These are phyloP conservation scores for Conus ventricosus DNA, from an alignment of 1,140 invertebrate genomes.

Conservation along the genomic window DNA sequence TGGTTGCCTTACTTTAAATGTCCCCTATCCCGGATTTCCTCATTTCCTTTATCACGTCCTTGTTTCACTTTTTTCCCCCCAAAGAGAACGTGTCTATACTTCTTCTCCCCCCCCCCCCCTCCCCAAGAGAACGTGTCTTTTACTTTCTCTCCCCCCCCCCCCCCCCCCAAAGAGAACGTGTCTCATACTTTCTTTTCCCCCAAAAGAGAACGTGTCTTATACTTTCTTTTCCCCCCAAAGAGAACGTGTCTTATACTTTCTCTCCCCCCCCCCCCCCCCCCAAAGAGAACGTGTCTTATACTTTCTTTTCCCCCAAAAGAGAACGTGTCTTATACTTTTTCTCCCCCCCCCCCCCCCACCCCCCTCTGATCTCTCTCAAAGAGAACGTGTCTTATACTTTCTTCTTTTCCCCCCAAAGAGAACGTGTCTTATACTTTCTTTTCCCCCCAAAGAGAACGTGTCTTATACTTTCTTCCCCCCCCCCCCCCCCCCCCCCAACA, in stretches of 20 bases:
- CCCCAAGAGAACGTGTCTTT: background rate
- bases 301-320: background rate
- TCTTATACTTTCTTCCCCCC: background rate
- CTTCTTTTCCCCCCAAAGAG: too few species aligned
- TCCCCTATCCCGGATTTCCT: too few species aligned
- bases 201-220: too few species aligned
- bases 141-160: background rate
- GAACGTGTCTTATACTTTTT: background rate
- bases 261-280: background rate
- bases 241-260: background rate
- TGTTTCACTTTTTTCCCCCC: background rate
- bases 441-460: background rate
- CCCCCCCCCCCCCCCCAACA: too few species aligned
- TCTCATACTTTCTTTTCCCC: background rate
- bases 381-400: background rate
- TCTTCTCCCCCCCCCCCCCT: background rate
- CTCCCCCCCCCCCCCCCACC: background rate
- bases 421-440: background rate
- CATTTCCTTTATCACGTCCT: too few species aligned
- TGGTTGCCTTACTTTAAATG: too few species aligned
- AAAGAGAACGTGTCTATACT: background rate
- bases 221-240: too few species aligned
- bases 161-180: background rate
- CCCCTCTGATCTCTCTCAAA: too few species aligned
- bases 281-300: background rate